Evolutionary conservation across 2,797 vertebrate genomes (phyloP).

Genomic region (Mycteria americana): DNA sequence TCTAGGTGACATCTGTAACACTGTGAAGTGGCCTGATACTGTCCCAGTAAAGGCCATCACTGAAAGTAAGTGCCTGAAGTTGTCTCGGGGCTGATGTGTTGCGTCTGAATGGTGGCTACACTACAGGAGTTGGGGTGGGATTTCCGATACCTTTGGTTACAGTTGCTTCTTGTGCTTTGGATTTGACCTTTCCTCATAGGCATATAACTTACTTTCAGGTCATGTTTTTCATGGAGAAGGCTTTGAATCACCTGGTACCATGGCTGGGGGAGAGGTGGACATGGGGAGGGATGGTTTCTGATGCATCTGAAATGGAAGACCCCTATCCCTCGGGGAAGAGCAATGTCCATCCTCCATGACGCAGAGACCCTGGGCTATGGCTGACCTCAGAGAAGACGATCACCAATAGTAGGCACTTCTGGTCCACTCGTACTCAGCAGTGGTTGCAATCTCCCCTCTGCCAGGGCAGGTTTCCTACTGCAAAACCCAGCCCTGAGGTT

Average conservation of each 20-base stretch:
- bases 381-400: background rate
- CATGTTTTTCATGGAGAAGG: background rate
- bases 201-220: background rate
- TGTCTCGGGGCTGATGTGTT: background rate
- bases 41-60: background rate
- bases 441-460: background rate
- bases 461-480: background rate
- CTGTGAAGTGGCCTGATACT: background rate
- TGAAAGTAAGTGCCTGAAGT: background rate
- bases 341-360: background rate
- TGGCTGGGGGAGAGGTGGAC: background rate
- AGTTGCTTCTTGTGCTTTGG: background rate
- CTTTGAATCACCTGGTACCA: background rate
- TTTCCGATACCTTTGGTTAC: background rate
- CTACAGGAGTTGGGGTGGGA: background rate
- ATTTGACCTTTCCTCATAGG: background rate
- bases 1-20: background rate
- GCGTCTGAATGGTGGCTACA: background rate
- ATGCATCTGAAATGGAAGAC: background rate
- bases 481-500: background rate
- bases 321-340: background rate
- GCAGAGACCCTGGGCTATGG: background rate
- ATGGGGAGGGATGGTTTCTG: background rate
- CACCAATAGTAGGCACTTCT: background rate
- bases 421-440: fast-evolving